Percentiles rank a stretch among this genome's conserved stretches.
Conservation (phyloP, 2,113 vertebrate species). For the Cottus gobio region DNA sequence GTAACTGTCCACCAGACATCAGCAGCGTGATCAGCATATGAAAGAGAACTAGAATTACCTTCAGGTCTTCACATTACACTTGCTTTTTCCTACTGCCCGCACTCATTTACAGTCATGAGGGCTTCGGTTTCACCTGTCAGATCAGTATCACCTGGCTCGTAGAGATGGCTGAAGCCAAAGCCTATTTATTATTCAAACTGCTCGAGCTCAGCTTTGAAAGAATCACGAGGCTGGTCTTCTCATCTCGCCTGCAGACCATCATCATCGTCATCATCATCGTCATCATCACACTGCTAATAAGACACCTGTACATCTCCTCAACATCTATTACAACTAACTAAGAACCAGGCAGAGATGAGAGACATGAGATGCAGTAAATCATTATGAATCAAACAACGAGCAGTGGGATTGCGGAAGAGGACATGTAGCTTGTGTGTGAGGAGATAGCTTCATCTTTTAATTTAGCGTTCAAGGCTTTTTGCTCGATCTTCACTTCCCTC, state of each 20-base stretch:
- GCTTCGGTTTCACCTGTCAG: slow-evolving; percentile 71
- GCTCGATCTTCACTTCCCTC: not conserved
- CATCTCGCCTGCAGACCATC: slow-evolving; percentile 28
- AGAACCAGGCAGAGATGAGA: not conserved
- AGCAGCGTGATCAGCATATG: not conserved
- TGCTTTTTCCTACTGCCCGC: not conserved
- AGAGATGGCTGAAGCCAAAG: slow-evolving; percentile 33
- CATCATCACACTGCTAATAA: slow-evolving; percentile 13
- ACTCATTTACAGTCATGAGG: slow-evolving; percentile 8
- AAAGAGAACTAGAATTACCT: not conserved
- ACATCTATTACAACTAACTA: not conserved
- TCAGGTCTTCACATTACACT: slow-evolving; percentile 12
- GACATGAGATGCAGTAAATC: not conserved
- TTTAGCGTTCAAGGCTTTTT: not conserved
- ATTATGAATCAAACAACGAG: not conserved
- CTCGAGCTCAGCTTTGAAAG: slow-evolving; percentile 63
- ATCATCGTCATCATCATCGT: not conserved
- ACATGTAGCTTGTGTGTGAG: not conserved
- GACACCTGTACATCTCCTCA: not conserved
- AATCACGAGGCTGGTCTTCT: slow-evolving; percentile 66
- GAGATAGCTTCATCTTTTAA: not conserved
- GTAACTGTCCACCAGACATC: not conserved
- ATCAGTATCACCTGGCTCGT: slow-evolving; percentile 66
- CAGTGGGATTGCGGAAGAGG: not conserved
- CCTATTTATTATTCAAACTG: slow-evolving; percentile 79